Conservation (phyloP, 2,113 vertebrate genomes). For the Plecotus auritus region DNA sequence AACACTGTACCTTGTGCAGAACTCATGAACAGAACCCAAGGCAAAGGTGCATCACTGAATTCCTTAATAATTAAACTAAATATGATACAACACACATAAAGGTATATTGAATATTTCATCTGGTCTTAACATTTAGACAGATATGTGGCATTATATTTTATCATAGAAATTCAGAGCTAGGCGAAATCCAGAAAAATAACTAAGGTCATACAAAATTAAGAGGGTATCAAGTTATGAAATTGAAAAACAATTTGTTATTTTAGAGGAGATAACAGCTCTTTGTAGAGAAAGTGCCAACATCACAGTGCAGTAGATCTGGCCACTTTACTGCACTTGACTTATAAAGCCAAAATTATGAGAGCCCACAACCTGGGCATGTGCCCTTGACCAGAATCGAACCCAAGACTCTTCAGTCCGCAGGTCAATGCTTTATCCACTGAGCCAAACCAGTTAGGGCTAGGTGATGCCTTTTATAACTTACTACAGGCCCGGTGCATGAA, state of each 20-base stretch:
- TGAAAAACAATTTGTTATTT: neutral
- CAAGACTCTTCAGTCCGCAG: no score
- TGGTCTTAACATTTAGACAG: neutral
- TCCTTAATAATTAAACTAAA: neutral
- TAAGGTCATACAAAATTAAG: neutral
- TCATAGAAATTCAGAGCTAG: neutral
- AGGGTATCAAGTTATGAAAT: neutral
- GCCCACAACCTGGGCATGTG: no score
- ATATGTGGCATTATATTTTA: neutral
- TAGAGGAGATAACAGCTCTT: neutral
- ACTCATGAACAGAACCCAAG: neutral
- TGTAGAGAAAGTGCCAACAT: neutral
- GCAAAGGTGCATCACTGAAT: neutral
- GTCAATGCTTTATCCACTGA: no score
- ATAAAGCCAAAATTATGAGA: neutral
- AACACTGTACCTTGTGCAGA: neutral
- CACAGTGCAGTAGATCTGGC: neutral
- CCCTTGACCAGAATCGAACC: no score
- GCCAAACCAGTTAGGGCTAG: neutral
- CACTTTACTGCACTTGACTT: neutral
- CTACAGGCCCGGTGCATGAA: no score
- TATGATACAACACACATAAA: neutral
- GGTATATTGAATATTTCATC: neutral
- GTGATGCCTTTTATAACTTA: neutral
- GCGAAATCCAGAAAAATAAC: neutral